phyloP scores from a whole-genome alignment of 2,797 vertebrate genomes.

The Rhinatrema bivittatum region DNA sequence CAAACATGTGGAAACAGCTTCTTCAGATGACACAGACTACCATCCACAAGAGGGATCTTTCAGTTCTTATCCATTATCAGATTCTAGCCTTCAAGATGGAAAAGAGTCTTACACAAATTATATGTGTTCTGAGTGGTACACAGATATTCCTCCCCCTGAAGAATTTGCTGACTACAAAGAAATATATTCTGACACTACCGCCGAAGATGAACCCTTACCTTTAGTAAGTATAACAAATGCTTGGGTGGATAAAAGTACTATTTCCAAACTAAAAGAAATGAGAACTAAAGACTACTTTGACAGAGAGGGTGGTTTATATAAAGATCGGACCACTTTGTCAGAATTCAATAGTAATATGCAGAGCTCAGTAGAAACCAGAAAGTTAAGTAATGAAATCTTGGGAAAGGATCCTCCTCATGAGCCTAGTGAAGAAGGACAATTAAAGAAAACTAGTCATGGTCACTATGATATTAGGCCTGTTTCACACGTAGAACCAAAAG shows the following conservation, averaged over 20 bases:
- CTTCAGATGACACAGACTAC: slow-evolving; percentile 29
- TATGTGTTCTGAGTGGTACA: slow-evolving; percentile 22
- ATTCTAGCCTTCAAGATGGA: slow-evolving; percentile 28
- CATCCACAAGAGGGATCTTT: slow-evolving; percentile 25
- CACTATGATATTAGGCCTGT: too few relatives aligned
- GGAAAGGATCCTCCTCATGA: too few relatives aligned
- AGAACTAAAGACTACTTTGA: too few relatives aligned
- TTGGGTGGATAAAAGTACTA: too few relatives aligned
- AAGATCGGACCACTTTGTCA: too few relatives aligned
- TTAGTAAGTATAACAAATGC: slow-evolving; percentile 18
- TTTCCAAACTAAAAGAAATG: too few relatives aligned
- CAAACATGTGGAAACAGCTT: not conserved
- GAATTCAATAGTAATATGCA: too few relatives aligned
- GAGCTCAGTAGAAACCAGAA: too few relatives aligned
- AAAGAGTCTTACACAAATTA: slow-evolving; percentile 8
- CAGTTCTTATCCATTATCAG: slow-evolving; percentile 24
- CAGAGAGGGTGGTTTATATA: too few relatives aligned
- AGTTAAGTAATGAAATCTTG: too few relatives aligned
- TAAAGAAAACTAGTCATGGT: too few relatives aligned
- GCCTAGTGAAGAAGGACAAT: too few relatives aligned
- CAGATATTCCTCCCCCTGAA: slow-evolving; percentile 45
- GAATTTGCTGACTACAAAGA: slow-evolving; percentile 50
- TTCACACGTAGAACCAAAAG: slow-evolving; percentile 35
- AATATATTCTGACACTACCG: slow-evolving; percentile 34
- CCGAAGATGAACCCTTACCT: slow-evolving; percentile 37